A percentile compares a stretch with the other conserved stretches of the same genome.
phyloP scores from a whole-genome alignment of 1,140 invertebrate species.

The Leptinotarsa texana region DNA sequence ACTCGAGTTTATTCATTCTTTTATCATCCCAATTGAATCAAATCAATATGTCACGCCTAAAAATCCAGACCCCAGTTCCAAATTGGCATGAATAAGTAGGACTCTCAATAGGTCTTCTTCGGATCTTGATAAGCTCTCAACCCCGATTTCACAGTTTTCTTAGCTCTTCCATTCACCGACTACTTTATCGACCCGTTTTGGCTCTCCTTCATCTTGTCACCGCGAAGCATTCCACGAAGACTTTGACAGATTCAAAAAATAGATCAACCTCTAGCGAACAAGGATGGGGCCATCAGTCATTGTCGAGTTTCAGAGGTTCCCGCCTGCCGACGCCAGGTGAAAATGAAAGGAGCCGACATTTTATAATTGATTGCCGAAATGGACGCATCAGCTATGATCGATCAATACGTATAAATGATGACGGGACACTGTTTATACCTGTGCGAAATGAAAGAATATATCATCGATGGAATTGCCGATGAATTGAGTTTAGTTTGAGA shows the following conservation, averaged over 20 bases:
- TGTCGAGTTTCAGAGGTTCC: neutral
- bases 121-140: too few species aligned
- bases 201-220: neutral
- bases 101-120: too few species aligned
- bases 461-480: neutral
- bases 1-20: too few species aligned
- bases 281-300: neutral
- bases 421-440: conserved; percentile 19
- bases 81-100: too few species aligned
- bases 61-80: too few species aligned
- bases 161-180: too few species aligned
- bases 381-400: conserved; percentile 13
- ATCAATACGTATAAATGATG: conserved; percentile 13
- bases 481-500: too few species aligned
- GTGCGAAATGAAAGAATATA: conserved; percentile 18
- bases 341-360: conserved; percentile 18
- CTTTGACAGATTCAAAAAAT: neutral
- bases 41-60: too few species aligned
- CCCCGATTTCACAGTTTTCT: too few species aligned
- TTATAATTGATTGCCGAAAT: conserved; percentile 20
- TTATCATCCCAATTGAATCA: too few species aligned
- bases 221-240: neutral
- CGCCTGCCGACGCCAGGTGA: conserved; percentile 5
- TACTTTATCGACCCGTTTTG: too few species aligned
- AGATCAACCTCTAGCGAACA: neutral